These are phyloP conservation scores for Agrilus biguttatus DNA, from an alignment of 2,888 invertebrate species.

Conservation along the genomic window DNA sequence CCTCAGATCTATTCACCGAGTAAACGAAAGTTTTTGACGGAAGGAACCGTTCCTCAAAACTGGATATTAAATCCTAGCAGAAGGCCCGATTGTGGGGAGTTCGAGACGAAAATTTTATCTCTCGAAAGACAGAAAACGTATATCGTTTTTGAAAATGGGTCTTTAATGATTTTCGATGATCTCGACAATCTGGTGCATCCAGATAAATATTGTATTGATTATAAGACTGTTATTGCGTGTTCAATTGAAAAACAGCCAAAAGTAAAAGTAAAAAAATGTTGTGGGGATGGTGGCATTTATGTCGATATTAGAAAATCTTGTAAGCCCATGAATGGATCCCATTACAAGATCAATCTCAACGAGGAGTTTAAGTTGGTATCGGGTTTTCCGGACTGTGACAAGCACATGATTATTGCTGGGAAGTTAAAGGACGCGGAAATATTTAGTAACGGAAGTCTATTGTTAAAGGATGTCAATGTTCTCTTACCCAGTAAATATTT, in stretches of 20 bases:
- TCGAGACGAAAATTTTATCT: constrained; percentile 7
- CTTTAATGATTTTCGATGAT: constrained; percentile 38
- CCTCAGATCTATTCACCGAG: constrained; percentile 34
- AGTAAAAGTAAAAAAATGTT: constrained; percentile 49
- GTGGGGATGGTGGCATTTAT: constrained; percentile 48
- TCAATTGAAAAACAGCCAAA: constrained; percentile 22
- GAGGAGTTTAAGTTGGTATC: constrained; percentile 17
- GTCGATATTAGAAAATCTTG: constrained; percentile 40
- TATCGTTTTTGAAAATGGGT: constrained; percentile 47
- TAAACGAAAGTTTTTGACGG: constrained; percentile 28
- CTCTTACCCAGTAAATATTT: constrained; percentile 29
- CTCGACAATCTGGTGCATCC: constrained; percentile 35
- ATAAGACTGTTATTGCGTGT: constrained; percentile 49
- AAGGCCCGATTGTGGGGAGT: constrained; percentile 29
- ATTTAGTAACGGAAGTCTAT: constrained; percentile 38
- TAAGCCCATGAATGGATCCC: constrained; percentile 23
- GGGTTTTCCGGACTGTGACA: constrained; percentile 28
- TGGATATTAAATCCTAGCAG: constrained; percentile 31
- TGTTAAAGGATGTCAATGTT: constrained; percentile 30
- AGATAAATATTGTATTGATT: constrained; percentile 53
- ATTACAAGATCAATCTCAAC: constrained; percentile 21
- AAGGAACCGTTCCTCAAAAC: constrained; percentile 30
- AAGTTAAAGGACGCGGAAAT: constrained; percentile 37
- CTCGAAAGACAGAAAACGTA: constrained; percentile 23
- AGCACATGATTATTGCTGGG: constrained; percentile 41